Base-by-base conservation (phyloP, 2,888 invertebrate genomes). In the Acanthosepion esculentum region DNA sequence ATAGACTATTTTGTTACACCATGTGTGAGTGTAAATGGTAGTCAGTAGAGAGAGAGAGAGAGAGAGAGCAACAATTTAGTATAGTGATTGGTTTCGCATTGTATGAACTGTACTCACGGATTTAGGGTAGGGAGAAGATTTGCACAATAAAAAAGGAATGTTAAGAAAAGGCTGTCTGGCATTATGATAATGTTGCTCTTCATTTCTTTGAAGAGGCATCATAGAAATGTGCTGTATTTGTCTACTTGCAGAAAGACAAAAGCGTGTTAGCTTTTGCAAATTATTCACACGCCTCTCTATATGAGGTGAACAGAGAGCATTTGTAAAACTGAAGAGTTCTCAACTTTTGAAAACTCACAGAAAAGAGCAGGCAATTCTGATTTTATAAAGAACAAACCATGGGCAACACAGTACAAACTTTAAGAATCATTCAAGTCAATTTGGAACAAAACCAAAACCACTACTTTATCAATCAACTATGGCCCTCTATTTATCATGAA, bases 61-160 rank as follows among this genome's bases (percentile, higher is more conserved):
- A 15, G n/a, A 78, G 78, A 78, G 78, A 78, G 78, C n/a, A 78
- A 15, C n/a, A 78, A 33, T 78, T n/a, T 78, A 33, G n/a, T 78
- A 78, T n/a, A 78, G 78, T 78, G 78, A 78, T 78, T 78, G 78
- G 78, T 78, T 78, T 78, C 78, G 78, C 78, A 78, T 78, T 78
- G n/a, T 78, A 33, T 78, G 78, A n/a, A 78, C 78, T 78, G 78
- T 78, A 78, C 78, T 78, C 78, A 33, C 12, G 33, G 78, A 78
- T 78, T n/a, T 78, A 3, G 78, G 78, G 78, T n/a, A 33, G 78
- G n/a, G 78, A 78, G 78, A 33, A 15, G n/a, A 78, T n/a, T 33
- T 78, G 78, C 78, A 78, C 78, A 78, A 78, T n/a, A 33, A 78
- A 78, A 78, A 78, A 78, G 78, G 78, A 78, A 78, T 78, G 78